Conservation (phyloP, 2,888 invertebrate genomes). For the Eueremaeus valkanovi region DNA sequence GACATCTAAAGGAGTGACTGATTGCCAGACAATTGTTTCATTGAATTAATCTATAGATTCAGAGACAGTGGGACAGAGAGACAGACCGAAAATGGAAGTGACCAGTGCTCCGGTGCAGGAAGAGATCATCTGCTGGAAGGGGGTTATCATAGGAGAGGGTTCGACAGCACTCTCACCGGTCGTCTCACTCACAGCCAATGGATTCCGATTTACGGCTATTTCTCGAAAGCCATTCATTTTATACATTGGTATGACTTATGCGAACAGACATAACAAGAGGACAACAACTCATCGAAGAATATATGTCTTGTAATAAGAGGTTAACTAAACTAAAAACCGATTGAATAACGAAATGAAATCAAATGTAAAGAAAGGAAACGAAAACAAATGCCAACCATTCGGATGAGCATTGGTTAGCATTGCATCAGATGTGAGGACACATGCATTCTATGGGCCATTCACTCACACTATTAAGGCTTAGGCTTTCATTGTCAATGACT, state of each 20-base stretch:
- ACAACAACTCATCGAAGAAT: no score
- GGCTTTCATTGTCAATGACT: no score
- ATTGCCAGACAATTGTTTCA: constrained; percentile 3
- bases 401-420: no score
- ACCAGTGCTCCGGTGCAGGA: constrained; percentile 82
- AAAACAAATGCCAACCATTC: no score
- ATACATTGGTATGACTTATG: no score
- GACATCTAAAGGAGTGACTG: constrained; percentile 98
- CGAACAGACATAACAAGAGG: no score
- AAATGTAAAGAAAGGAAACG: no score
- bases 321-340: no score
- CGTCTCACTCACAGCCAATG: not conserved
- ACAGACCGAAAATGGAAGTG: constrained; percentile 78
- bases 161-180: not conserved
- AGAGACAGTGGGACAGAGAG: constrained; percentile 48
- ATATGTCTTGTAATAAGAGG: no score
- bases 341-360: no score
- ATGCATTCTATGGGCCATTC: no score
- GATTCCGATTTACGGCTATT: not conserved
- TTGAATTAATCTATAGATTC: not conserved
- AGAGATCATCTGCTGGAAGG: constrained; percentile 75
- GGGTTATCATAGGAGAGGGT: constrained; percentile 58
- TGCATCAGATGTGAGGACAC: not conserved
- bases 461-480: no score
- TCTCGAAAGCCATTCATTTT: not conserved